These are phyloP conservation scores for Sebastes itinus DNA, from an alignment of 2,797 vertebrate species.

Conservation along the genomic window DNA sequence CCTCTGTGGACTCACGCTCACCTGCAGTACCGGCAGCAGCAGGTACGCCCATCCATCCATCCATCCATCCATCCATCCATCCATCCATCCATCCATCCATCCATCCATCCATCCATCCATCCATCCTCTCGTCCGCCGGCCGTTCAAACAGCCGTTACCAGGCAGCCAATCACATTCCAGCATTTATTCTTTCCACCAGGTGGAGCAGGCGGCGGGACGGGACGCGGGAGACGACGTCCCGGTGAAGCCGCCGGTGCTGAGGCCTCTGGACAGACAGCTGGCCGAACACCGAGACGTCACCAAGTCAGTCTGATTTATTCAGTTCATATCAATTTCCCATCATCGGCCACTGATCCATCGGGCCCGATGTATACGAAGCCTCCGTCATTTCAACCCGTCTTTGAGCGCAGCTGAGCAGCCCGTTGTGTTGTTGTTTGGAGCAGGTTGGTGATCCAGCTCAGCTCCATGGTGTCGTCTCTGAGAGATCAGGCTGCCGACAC, in stretches of 20 bases:
- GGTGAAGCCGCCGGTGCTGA: slow-evolving; percentile 76
- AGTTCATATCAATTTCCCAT: too few relatives aligned
- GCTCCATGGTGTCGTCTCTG: slow-evolving; percentile 79
- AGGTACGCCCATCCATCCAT: slow-evolving; percentile 65
- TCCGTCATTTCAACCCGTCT: too few relatives aligned
- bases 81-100: too few relatives aligned
- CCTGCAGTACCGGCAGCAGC: slow-evolving; percentile 83
- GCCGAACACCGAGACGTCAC: slow-evolving; percentile 86
- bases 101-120: too few relatives aligned
- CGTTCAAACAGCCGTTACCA: background rate
- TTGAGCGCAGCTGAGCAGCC: too few relatives aligned
- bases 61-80: too few relatives aligned
- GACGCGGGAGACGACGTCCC: slow-evolving; percentile 79
- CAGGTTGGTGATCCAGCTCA: slow-evolving; percentile 80
- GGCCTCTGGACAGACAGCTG: slow-evolving; percentile 83
- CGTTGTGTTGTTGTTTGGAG: background rate
- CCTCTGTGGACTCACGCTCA: slow-evolving; percentile 84
- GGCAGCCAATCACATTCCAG: slow-evolving; percentile 12
- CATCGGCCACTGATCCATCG: too few relatives aligned
- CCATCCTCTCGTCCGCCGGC: background rate
- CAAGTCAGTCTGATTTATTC: slow-evolving; percentile 66
- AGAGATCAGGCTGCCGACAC: slow-evolving; percentile 71
- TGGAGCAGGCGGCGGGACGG: slow-evolving; percentile 79
- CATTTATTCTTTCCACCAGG: slow-evolving; percentile 50
- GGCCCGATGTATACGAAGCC: too few relatives aligned